These are phyloP conservation scores for Orcinus orca DNA, from an alignment of 2,113 vertebrate species.

Conservation along the genomic window DNA sequence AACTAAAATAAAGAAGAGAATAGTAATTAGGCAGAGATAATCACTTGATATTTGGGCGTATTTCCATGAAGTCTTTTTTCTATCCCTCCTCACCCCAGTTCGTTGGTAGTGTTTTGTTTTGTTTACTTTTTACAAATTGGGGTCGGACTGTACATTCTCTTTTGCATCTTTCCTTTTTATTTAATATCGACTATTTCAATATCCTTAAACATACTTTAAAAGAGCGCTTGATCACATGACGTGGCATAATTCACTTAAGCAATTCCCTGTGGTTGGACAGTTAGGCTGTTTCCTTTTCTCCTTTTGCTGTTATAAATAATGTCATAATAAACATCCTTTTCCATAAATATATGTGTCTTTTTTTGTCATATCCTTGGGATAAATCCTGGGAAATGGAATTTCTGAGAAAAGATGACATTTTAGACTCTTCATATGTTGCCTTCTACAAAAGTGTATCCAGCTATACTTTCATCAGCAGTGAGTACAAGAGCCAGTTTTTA, in stretches of 20 bases:
- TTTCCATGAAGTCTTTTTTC: not conserved
- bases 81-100: not conserved
- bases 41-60: not conserved
- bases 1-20: not conserved
- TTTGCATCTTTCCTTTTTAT: not conserved
- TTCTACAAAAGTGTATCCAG: not conserved
- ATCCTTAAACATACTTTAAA: slow-evolving; percentile 29
- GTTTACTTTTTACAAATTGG: not conserved
- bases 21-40: not conserved
- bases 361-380: slow-evolving; percentile 19
- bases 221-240: not conserved
- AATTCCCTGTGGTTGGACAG: not conserved
- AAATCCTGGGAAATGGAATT: slow-evolving; percentile 33
- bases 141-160: not conserved
- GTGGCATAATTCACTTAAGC: slow-evolving; percentile 22
- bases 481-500: not conserved
- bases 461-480: not conserved
- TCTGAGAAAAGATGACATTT: slow-evolving; percentile 31
- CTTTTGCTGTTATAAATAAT: slow-evolving; percentile 29
- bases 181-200: slow-evolving; percentile 21
- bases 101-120: not conserved
- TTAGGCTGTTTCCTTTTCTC: not conserved
- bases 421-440: not conserved
- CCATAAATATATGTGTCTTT: slow-evolving; percentile 10
- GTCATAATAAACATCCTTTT: slow-evolving; percentile 9